These are phyloP conservation scores for Elanus axillaris DNA, from an alignment of 2,113 vertebrate species.

Conservation along the genomic window DNA sequence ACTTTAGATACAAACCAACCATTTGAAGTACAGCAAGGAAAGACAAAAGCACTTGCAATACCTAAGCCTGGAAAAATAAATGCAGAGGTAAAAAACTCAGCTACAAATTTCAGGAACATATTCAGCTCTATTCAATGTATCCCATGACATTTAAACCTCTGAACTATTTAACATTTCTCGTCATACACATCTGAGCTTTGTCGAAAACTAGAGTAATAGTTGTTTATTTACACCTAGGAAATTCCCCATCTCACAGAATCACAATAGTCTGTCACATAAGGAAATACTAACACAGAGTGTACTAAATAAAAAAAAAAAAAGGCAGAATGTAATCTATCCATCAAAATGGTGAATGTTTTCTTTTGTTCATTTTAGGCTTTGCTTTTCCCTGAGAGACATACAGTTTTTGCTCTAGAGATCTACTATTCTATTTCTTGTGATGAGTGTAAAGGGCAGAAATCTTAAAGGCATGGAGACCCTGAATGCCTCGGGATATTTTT, in stretches of 20 bases:
- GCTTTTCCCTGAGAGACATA: background rate
- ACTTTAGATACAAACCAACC: background rate
- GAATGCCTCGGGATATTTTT: background rate
- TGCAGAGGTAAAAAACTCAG: background rate
- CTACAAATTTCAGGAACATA: background rate
- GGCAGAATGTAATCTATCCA: background rate
- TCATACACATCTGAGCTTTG: background rate
- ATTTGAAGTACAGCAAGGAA: background rate
- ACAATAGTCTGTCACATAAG: background rate
- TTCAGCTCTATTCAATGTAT: background rate
- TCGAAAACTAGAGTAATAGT: background rate
- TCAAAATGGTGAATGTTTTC: background rate
- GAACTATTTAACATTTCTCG: background rate
- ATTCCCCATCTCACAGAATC: background rate
- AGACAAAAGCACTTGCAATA: background rate
- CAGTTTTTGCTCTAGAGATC: background rate
- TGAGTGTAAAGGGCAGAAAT: background rate
- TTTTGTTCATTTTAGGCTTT: background rate
- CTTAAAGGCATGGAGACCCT: rapidly evolving
- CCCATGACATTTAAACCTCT: background rate
- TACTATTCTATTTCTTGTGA: background rate
- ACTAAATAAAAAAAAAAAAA: background rate
- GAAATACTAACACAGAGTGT: background rate
- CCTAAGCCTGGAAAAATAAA: background rate
- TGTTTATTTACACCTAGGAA: background rate